These are phyloP conservation scores for Metaphire vulgaris DNA, from an alignment of 1,140 invertebrate species.

Conservation along the genomic window DNA sequence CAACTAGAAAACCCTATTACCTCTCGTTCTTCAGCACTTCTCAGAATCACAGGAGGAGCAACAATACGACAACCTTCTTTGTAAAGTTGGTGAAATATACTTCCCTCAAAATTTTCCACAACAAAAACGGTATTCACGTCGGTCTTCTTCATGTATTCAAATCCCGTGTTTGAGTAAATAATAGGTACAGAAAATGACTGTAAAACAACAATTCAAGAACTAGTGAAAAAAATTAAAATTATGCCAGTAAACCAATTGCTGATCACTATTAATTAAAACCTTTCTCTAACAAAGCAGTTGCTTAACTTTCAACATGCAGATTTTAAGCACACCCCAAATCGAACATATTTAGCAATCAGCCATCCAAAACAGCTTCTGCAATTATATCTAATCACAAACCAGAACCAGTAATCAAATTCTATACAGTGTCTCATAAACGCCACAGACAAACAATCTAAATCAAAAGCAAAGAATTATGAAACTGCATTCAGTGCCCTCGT, in stretches of 20 bases:
- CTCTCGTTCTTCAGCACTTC: slow-evolving; percentile 34
- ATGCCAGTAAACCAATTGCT: neutral
- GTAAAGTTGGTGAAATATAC: slow-evolving; percentile 60
- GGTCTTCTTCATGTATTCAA: slow-evolving; percentile 33
- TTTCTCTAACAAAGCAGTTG: no score
- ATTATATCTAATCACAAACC: no score
- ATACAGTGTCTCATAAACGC: no score
- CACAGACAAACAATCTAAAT: no score
- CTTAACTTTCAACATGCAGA: neutral
- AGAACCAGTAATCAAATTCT: no score
- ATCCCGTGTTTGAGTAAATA: slow-evolving; percentile 40
- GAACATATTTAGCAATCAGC: no score
- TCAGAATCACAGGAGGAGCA: slow-evolving; percentile 46
- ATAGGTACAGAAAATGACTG: slow-evolving; percentile 12
- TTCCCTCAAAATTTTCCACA: slow-evolving; percentile 63
- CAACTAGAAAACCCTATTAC: neutral
- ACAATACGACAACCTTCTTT: slow-evolving; percentile 56
- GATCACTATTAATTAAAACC: neutral
- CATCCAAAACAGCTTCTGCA: neutral
- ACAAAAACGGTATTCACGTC: slow-evolving; percentile 61
- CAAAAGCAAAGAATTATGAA: no score
- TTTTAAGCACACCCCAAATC: neutral
- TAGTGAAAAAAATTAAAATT: neutral
- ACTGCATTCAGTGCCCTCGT: no score
- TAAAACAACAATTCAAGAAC: neutral